Evolutionary conservation across 2,113 vertebrate genomes (phyloP).

Genomic region (Sarotherodon lohbergeri): DNA sequence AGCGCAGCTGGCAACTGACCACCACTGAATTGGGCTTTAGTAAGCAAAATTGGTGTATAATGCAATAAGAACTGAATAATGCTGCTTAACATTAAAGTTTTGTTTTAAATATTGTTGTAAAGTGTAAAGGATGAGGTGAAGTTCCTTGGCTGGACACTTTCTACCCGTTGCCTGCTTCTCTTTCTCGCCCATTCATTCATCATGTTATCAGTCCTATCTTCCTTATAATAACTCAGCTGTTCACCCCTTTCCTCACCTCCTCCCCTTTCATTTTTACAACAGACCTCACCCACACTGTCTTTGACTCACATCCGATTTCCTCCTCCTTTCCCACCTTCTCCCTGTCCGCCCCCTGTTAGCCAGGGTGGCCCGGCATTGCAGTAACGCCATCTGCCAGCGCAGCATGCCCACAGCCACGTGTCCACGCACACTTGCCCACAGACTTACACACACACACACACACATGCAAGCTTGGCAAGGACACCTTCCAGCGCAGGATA

Average conservation of each 20-base stretch:
- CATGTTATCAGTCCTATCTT: not conserved
- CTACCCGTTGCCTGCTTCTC: not conserved
- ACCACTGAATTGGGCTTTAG: constrained; percentile 6
- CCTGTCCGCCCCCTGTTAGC: constrained; percentile 43
- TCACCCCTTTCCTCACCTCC: not conserved
- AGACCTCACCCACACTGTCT: constrained; percentile 11
- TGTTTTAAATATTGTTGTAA: not conserved
- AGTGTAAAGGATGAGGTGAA: not conserved
- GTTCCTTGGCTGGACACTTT: not conserved
- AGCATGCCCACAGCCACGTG: constrained; percentile 63
- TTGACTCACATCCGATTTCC: constrained; percentile 32
- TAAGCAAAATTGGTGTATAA: constrained; percentile 9
- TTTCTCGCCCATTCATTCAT: constrained; percentile 19
- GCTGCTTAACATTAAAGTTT: not conserved
- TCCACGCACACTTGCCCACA: constrained; percentile 44
- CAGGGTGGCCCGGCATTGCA: constrained; percentile 60
- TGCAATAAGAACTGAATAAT: not conserved
- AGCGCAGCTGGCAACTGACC: constrained; percentile 63
- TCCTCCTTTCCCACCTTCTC: constrained; percentile 38
- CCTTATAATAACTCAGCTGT: constrained; percentile 4
- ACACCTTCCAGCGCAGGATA: constrained; percentile 64
- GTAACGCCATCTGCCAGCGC: constrained; percentile 74
- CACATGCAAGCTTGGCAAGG: constrained; percentile 52
- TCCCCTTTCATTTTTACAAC: constrained; percentile 20
- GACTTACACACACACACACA: constrained; percentile 29